A percentile compares a stretch with the other conserved stretches of the same genome.
Conservation (phyloP, 2,888 invertebrate species). For the Eudasyphora cyanicolor region DNA sequence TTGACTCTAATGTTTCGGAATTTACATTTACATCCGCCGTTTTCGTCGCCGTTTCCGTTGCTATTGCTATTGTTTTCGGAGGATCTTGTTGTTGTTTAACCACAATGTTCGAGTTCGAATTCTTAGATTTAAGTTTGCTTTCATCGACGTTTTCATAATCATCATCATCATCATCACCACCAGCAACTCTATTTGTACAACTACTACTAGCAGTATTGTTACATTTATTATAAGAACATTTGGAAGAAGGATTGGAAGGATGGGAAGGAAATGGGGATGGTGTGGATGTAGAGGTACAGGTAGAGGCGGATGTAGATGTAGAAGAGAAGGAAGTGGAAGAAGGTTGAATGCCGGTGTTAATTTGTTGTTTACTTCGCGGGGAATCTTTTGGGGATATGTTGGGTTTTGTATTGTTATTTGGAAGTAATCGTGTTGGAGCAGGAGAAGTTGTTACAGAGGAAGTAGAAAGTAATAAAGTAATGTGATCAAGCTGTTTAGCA, state of each 20-base stretch:
- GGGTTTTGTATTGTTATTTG: slow-evolving; percentile 32
- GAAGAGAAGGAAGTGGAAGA: slow-evolving; percentile 46
- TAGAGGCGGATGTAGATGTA: slow-evolving; percentile 36
- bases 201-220: slow-evolving; percentile 70
- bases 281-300: slow-evolving; percentile 24
- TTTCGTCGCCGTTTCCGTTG: no score
- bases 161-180: slow-evolving; percentile 65
- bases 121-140: slow-evolving; percentile 49
- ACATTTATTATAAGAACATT: slow-evolving; percentile 61
- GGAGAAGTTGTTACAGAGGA: slow-evolving; percentile 66
- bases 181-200: slow-evolving; percentile 69
- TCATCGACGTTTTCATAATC: slow-evolving; percentile 54
- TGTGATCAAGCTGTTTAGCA: slow-evolving; percentile 69
- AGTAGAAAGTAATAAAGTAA: slow-evolving; percentile 69
- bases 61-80: slow-evolving; percentile 35
- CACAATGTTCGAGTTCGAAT: slow-evolving; percentile 51
- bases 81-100: slow-evolving; percentile 41
- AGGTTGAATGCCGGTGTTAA: slow-evolving; percentile 48
- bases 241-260: slow-evolving; percentile 43
- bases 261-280: slow-evolving; percentile 25
- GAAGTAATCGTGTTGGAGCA: slow-evolving; percentile 33
- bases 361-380: slow-evolving; percentile 43
- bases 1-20: slow-evolving; percentile 35
- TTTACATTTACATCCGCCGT: no score
- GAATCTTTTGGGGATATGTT: slow-evolving; percentile 30